These are phyloP conservation scores for Morinoia aosen DNA, from an alignment of 2,888 invertebrate species.

Conservation along the genomic window DNA sequence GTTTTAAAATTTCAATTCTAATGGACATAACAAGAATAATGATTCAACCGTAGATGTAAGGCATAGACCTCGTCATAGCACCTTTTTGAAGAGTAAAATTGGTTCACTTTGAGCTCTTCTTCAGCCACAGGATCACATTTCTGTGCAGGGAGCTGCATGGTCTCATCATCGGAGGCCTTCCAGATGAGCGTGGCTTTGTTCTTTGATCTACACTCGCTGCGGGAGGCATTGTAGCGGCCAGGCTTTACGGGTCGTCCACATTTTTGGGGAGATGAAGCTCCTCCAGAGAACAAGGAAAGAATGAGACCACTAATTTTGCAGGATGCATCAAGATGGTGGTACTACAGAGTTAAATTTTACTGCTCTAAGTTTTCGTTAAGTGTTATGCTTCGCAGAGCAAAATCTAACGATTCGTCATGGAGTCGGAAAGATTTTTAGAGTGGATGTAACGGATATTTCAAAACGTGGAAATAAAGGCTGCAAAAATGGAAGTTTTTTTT, in stretches of 20 bases:
- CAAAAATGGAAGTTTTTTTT: too few relatives aligned
- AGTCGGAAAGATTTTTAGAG: too few relatives aligned
- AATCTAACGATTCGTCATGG: too few relatives aligned
- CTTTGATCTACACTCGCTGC: constrained; percentile 9
- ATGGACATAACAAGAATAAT: not conserved
- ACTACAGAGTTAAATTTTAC: too few relatives aligned
- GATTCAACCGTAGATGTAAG: not conserved
- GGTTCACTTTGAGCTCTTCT: not conserved
- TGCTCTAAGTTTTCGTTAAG: too few relatives aligned
- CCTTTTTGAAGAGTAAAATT: not conserved
- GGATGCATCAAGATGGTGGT: too few relatives aligned
- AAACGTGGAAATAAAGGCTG: too few relatives aligned
- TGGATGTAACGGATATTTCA: too few relatives aligned
- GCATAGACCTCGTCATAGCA: not conserved
- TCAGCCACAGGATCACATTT: not conserved
- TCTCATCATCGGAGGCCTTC: not conserved
- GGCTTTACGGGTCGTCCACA: not conserved
- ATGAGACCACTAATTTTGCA: too few relatives aligned
- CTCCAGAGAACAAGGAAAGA: not conserved
- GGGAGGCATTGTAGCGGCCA: not conserved
- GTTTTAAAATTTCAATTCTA: not conserved
- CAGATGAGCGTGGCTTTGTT: constrained; percentile 10
- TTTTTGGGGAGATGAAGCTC: not conserved
- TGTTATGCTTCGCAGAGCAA: too few relatives aligned
- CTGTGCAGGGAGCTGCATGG: not conserved